These are phyloP conservation scores for Pelecanoides urinatrix DNA, from an alignment of 2,113 vertebrate species.

Conservation along the genomic window DNA sequence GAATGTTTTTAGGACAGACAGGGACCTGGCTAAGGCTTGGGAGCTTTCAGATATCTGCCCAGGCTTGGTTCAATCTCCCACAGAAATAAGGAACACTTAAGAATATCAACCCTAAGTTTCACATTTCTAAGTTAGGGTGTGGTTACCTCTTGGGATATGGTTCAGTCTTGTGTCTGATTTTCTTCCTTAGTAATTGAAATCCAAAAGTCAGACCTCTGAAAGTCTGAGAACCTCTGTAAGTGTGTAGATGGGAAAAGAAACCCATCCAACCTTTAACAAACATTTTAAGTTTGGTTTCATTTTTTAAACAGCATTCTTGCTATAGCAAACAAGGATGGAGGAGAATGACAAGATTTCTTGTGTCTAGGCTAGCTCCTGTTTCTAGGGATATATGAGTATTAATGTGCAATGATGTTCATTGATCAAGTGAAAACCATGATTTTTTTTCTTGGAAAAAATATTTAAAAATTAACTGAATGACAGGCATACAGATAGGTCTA, in stretches of 20 bases:
- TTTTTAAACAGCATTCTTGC: not conserved
- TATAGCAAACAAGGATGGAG: not conserved
- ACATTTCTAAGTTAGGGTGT: not conserved
- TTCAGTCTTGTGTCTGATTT: not conserved
- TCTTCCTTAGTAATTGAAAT: not conserved
- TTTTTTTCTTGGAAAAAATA: not conserved
- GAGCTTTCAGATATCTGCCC: not conserved
- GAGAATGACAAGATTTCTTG: not conserved
- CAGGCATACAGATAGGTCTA: not conserved
- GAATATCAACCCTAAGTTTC: not conserved
- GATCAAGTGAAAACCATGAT: not conserved
- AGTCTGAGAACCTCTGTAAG: not conserved
- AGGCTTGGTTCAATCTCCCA: not conserved
- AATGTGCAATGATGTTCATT: not conserved
- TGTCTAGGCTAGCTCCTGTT: not conserved
- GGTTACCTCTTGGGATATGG: not conserved
- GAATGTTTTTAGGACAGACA: not conserved
- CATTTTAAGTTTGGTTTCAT: not conserved
- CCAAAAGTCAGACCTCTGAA: not conserved
- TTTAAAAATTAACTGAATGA: not conserved
- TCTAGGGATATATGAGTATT: not conserved
- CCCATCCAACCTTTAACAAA: not conserved
- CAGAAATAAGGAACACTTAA: not conserved
- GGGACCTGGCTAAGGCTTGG: not conserved
- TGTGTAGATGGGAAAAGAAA: not conserved